Conservation (phyloP, 2,797 vertebrate species). For the Sandelia bainsii region DNA sequence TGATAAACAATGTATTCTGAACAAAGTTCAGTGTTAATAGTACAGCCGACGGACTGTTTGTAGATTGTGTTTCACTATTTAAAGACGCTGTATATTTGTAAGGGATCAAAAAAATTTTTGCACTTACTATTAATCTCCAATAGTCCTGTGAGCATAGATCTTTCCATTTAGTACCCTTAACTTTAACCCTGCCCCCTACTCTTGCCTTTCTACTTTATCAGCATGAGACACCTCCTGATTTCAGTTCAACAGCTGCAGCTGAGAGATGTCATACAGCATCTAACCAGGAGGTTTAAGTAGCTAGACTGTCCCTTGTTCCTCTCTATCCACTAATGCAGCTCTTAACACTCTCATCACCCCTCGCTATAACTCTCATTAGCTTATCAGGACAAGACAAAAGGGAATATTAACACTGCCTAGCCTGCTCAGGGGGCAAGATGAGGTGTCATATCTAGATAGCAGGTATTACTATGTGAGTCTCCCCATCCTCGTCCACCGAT, state of each 20-base stretch:
- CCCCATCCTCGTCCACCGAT: constrained; percentile 60
- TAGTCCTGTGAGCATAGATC: not conserved
- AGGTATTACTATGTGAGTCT: constrained; percentile 54
- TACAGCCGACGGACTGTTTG: not conserved
- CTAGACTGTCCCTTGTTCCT: constrained; percentile 50
- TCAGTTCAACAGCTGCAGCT: constrained; percentile 43
- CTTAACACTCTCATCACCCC: constrained; percentile 67
- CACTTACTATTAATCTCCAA: not conserved
- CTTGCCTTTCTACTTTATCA: constrained; percentile 38
- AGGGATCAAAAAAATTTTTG: not conserved
- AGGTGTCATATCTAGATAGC: constrained; percentile 71
- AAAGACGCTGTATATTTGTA: not conserved
- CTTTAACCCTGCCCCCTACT: constrained; percentile 22
- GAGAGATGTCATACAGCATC: constrained; percentile 24
- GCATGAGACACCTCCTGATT: constrained; percentile 27
- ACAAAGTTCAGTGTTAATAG: not conserved
- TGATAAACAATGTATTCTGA: no score
- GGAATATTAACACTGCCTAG: constrained; percentile 67
- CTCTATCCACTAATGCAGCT: constrained; percentile 73
- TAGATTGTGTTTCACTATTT: not conserved
- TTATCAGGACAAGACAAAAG: constrained; percentile 83
- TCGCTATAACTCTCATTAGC: constrained; percentile 77
- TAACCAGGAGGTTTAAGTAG: constrained; percentile 41
- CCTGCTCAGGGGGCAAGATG: constrained; percentile 61
- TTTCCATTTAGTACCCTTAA: not conserved